Percentiles rank a stretch among this genome's conserved stretches.
Conservation (phyloP, 2,888 invertebrate genomes). For the Oligia latruncula region DNA sequence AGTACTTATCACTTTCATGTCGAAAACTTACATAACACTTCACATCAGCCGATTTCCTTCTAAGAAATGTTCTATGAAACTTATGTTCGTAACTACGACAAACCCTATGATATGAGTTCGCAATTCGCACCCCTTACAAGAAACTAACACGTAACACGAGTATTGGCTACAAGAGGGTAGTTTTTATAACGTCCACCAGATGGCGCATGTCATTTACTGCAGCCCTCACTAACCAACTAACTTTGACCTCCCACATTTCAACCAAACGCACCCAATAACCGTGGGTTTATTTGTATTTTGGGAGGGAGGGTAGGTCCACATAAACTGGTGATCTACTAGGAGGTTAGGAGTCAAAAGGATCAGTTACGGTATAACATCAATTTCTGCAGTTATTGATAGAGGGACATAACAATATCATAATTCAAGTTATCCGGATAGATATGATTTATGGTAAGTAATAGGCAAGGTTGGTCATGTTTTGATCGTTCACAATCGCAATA, state of each 20-base stretch:
- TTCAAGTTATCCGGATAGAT: slow-evolving; percentile 73
- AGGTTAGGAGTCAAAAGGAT: slow-evolving; percentile 88
- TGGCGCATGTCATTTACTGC: slow-evolving; percentile 88
- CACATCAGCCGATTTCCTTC: slow-evolving; percentile 19
- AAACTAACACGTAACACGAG: slow-evolving; percentile 85
- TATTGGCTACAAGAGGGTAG: slow-evolving; percentile 84
- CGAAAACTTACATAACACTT: slow-evolving; percentile 33
- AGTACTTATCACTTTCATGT: slow-evolving; percentile 50
- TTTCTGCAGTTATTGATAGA: slow-evolving; percentile 84
- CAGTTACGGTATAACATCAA: slow-evolving; percentile 84
- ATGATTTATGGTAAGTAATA: slow-evolving; percentile 50
- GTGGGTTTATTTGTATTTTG: background rate
- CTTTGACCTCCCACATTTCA: slow-evolving; percentile 65
- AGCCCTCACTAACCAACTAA: slow-evolving; percentile 75
- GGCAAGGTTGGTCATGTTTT: slow-evolving; percentile 24
- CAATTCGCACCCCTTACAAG: slow-evolving; percentile 81
- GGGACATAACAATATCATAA: slow-evolving; percentile 86
- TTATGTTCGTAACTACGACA: slow-evolving; percentile 34
- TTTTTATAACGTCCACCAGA: slow-evolving; percentile 88
- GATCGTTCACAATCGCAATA: slow-evolving; percentile 4
- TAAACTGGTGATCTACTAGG: slow-evolving; percentile 72
- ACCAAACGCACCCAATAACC: background rate
- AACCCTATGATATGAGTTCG: slow-evolving; percentile 63
- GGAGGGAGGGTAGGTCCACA: slow-evolving; percentile 66
- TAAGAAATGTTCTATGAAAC: slow-evolving; percentile 26